Percentiles rank a stretch among this genome's conserved stretches.
phyloP scores from a whole-genome alignment of 1,140 invertebrate genomes.

The Drosophila burlai region DNA sequence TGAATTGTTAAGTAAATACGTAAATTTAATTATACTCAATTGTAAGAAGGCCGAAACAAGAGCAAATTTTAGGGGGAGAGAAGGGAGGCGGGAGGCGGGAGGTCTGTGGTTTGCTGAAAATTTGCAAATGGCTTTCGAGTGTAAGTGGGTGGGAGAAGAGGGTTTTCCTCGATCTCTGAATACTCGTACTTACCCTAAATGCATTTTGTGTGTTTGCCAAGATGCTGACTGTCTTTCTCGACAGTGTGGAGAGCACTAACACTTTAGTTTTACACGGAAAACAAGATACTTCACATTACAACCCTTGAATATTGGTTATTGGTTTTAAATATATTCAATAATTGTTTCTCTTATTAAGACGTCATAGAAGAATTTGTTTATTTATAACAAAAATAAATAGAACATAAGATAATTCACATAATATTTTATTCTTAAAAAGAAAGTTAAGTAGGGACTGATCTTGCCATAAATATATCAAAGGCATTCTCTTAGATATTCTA shows the following conservation, averaged over 20 bases:
- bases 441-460: background rate
- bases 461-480: too few relatives aligned
- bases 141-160: conserved; percentile 32
- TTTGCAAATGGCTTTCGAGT: conserved; percentile 56
- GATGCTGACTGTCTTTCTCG: conserved; percentile 7
- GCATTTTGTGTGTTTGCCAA: conserved; percentile 33
- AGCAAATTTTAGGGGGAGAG: background rate
- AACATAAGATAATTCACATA: too few relatives aligned
- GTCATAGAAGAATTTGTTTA: background rate
- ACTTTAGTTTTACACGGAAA: background rate
- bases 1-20: conserved; percentile 67
- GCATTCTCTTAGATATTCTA: too few relatives aligned
- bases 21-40: conserved; percentile 69
- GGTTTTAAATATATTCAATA: background rate
- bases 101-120: conserved; percentile 8
- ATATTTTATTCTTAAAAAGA: background rate
- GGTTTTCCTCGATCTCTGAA: conserved; percentile 20
- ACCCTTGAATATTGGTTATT: background rate
- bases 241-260: background rate
- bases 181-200: conserved; percentile 26
- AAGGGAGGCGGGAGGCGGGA: background rate
- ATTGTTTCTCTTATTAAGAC: background rate
- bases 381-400: background rate
- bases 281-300: background rate
- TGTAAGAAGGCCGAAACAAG: conserved; percentile 29